Evolutionary conservation across 1,140 invertebrate species (phyloP), one percentile per base, ranked within the genome.

Genomic region (Coptotermes formosanus): DNA sequence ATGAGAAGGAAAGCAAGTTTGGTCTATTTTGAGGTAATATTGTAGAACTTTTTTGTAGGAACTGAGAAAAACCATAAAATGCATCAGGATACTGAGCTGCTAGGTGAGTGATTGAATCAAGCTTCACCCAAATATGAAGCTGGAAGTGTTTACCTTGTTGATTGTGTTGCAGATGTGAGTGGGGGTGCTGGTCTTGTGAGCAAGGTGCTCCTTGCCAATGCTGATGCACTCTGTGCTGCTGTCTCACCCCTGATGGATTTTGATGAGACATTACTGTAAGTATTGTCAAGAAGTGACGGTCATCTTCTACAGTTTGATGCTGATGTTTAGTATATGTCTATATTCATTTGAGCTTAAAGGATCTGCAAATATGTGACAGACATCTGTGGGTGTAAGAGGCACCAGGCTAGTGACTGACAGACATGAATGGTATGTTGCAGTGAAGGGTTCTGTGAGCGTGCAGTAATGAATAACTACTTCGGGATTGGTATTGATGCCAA

Each of bases 391-490:
- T 12, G 48, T 48, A 16, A 48, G 9, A 48, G 45, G 14, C 45
- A 48, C 14, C 45, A 12, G 45, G 9, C 45, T 48, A 16, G 14
- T 48, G 45, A 48, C 59, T 23, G 25, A 64, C 59, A 64, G 59
- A 75, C 64, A 75, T 75, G 25, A n/a, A n/a, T 11, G 64, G 3
- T 21, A 82, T 82, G 84, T 90, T 89, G 75, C 89, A 95, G 94
- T 90, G 97, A 98, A 92, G 97, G 97, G 8, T 99, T 97, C 91
- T 96, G 96, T 88, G 98, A 99, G 91, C 95, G 95, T 88, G 98
- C 97, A 88, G 98, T 99, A 1, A 99, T 99, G 98, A 99, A 99
- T 90, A 99, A 99, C 90, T 99, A 99, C 91, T 99, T 99, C 91
- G 98, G 98, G 11, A 99, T 99, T 90, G 98, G 98, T 23, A 97